Conservation (phyloP, 2,888 invertebrate species). For the Oxystoma pomonae region DNA sequence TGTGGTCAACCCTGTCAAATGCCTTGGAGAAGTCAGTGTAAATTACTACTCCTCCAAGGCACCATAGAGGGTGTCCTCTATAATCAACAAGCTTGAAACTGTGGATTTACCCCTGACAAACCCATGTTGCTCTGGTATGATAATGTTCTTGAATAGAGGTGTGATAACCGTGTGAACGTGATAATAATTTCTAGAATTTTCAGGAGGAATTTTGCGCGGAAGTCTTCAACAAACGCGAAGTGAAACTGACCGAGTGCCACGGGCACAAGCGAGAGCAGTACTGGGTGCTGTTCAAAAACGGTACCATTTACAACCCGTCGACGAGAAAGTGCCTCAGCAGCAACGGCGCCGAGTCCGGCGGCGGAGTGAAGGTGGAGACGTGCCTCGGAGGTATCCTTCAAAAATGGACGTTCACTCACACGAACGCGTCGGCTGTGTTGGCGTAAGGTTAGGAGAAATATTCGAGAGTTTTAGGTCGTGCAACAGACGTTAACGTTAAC, state of each 20-base stretch:
- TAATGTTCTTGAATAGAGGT: too few relatives aligned
- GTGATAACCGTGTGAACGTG: too few relatives aligned
- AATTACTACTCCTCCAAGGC: too few relatives aligned
- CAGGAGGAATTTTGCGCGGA: constrained; percentile 74
- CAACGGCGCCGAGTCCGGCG: constrained; percentile 41
- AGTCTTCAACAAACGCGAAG: constrained; percentile 49
- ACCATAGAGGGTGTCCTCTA: too few relatives aligned
- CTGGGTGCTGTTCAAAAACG: constrained; percentile 40
- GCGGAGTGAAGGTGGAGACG: constrained; percentile 38
- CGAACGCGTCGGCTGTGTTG: constrained; percentile 28
- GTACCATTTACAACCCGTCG: constrained; percentile 42
- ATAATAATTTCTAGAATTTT: not conserved
- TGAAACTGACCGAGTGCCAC: constrained; percentile 50
- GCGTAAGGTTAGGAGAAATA: too few relatives aligned
- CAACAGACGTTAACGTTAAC: too few relatives aligned
- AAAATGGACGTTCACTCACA: constrained; percentile 42
- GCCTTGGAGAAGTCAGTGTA: too few relatives aligned
- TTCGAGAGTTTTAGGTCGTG: too few relatives aligned
- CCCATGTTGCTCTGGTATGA: too few relatives aligned
- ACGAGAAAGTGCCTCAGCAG: constrained; percentile 43
- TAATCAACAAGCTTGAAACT: too few relatives aligned
- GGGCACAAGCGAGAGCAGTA: constrained; percentile 46
- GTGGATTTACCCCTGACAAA: too few relatives aligned
- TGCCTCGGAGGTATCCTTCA: constrained; percentile 40
- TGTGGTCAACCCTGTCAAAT: too few relatives aligned